Conservation (phyloP, 2,797 vertebrate genomes). For the Poecilia wingei region DNA sequence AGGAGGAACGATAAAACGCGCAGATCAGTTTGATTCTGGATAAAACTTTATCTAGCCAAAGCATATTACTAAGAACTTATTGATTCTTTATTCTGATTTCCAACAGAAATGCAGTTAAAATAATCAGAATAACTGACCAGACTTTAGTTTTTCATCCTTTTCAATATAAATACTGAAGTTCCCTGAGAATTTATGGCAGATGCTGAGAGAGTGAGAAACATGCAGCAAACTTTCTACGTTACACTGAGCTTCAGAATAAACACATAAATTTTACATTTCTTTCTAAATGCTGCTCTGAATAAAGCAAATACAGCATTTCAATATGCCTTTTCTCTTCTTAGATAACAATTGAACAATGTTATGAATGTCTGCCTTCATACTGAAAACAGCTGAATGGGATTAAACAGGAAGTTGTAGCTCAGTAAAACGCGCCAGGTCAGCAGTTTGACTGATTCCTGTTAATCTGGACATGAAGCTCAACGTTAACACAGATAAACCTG, state of each 20-base stretch:
- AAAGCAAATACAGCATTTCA: background rate
- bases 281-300: background rate
- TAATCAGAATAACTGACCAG: background rate
- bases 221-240: background rate
- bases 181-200: background rate
- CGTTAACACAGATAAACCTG: background rate
- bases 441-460: conserved; percentile 49
- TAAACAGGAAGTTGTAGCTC: conserved; percentile 9
- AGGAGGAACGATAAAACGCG: background rate
- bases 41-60: background rate
- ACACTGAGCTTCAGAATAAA: background rate
- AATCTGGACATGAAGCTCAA: conserved; percentile 14
- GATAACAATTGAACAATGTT: background rate
- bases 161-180: background rate
- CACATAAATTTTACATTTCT: background rate
- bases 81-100: too few relatives aligned
- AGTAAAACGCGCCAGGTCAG: conserved; percentile 58
- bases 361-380: background rate
- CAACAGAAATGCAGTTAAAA: background rate
- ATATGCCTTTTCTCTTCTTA: background rate
- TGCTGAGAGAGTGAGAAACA: background rate
- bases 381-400: background rate
- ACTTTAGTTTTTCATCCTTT: background rate
- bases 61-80: background rate
- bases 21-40: background rate